phyloP scores from a whole-genome alignment of 1,140 invertebrate species.

The Carcinoscorpius rotundicauda region DNA sequence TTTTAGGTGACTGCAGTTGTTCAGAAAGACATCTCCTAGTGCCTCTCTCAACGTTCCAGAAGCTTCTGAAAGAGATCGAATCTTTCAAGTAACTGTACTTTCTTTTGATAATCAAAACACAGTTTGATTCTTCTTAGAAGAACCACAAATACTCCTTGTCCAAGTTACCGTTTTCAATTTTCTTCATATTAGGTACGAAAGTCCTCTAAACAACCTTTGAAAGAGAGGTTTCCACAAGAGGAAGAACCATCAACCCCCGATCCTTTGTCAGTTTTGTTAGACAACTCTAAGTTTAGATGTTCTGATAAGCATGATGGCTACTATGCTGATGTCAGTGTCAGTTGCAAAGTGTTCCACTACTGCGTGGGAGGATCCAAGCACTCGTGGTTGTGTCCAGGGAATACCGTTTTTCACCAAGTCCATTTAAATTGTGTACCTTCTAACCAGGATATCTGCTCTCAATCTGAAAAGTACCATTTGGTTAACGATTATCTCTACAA shows the following conservation, averaged over 20 bases:
- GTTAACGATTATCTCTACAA: constrained; percentile 88
- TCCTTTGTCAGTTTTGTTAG: constrained; percentile 58
- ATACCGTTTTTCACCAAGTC: constrained; percentile 80
- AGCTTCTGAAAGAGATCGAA: no score
- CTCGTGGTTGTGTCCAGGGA: constrained; percentile 85
- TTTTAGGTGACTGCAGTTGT: no score
- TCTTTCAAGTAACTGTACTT: no score
- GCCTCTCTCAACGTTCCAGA: no score
- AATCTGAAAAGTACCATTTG: constrained; percentile 78
- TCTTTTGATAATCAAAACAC: no score
- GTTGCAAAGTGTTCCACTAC: constrained; percentile 88
- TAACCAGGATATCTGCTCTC: constrained; percentile 75
- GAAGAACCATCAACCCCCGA: constrained; percentile 74
- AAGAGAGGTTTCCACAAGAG: constrained; percentile 42
- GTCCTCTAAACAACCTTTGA: no score
- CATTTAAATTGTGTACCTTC: constrained; percentile 87
- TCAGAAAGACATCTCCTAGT: no score
- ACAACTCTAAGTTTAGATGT: constrained; percentile 72
- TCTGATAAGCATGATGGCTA: constrained; percentile 68
- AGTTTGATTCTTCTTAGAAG: no score
- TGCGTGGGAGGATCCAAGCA: constrained; percentile 80
- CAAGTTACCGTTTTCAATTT: no score
- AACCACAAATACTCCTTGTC: no score
- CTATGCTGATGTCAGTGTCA: constrained; percentile 76
- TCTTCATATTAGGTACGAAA: no score